These are phyloP conservation scores for Furcula furcula DNA, from an alignment of 2,888 invertebrate genomes.

Conservation along the genomic window DNA sequence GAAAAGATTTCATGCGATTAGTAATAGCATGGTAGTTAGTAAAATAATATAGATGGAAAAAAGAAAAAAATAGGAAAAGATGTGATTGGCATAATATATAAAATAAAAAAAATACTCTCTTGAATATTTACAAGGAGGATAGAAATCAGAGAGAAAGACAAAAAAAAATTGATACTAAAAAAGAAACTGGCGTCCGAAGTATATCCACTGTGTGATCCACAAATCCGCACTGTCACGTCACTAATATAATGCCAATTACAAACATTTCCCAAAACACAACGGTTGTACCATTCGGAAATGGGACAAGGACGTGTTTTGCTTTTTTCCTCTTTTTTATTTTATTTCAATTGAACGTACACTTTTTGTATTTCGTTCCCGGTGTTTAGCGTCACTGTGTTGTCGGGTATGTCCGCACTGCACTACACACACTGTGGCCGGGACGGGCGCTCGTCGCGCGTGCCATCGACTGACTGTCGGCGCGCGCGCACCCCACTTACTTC, in stretches of 20 bases:
- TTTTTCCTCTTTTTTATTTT: slow-evolving; percentile 35
- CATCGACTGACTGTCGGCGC: slow-evolving; percentile 68
- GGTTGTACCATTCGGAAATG: slow-evolving; percentile 37
- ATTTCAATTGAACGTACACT: slow-evolving; percentile 66
- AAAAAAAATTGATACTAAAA: slow-evolving; percentile 30
- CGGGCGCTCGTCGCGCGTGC: slow-evolving; percentile 71
- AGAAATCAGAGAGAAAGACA: slow-evolving; percentile 35
- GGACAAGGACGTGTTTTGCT: slow-evolving; percentile 42
- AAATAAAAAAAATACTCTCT: slow-evolving; percentile 53
- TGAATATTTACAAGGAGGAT: slow-evolving; percentile 65
- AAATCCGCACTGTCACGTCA: slow-evolving; percentile 69
- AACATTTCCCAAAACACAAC: slow-evolving; percentile 62
- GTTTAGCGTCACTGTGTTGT: slow-evolving; percentile 52
- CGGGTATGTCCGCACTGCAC: slow-evolving; percentile 46
- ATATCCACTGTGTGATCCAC: slow-evolving; percentile 65
- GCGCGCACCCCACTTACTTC: slow-evolving; percentile 79
- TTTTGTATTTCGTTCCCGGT: slow-evolving; percentile 38
- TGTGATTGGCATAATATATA: slow-evolving; percentile 79
- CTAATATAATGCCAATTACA: slow-evolving; percentile 80
- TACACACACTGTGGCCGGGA: slow-evolving; percentile 50
- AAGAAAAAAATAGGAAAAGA: slow-evolving; percentile 57
- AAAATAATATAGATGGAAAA: slow-evolving; percentile 33
- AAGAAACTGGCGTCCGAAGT: slow-evolving; percentile 57
- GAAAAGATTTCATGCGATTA: slow-evolving; percentile 56
- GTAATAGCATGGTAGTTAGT: slow-evolving; percentile 45